Evolutionary conservation across 2,888 invertebrate genomes (phyloP).

Genomic region (Drosophila bunnanda): DNA sequence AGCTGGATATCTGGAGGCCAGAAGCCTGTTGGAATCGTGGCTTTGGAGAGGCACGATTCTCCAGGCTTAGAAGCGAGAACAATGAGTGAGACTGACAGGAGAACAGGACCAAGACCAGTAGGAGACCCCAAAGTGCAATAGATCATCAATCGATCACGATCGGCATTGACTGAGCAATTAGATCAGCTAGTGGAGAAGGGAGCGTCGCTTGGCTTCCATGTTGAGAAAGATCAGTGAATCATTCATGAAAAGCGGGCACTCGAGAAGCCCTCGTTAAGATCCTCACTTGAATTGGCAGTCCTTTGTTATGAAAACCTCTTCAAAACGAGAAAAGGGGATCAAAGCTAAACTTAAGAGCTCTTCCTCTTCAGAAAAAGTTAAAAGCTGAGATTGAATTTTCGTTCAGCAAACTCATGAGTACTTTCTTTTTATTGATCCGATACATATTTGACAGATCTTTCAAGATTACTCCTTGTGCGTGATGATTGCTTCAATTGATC

Average conservation of each 20-base stretch:
- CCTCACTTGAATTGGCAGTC: slow-evolving; percentile 11
- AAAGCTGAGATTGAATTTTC: too few relatives aligned
- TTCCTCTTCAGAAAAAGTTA: neutral
- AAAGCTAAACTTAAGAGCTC: slow-evolving; percentile 2
- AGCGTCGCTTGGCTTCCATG: neutral
- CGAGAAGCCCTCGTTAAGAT: neutral
- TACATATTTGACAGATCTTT: neutral
- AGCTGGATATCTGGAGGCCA: slow-evolving; percentile 10
- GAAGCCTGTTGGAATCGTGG: slow-evolving; percentile 42
- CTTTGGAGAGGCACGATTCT: slow-evolving; percentile 57
- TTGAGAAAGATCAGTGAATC: slow-evolving; percentile 10
- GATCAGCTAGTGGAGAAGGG: slow-evolving; percentile 16
- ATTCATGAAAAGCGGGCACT: neutral
- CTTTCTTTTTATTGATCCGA: slow-evolving; percentile 4
- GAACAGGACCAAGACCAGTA: slow-evolving; percentile 8
- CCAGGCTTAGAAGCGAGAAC: slow-evolving; percentile 52
- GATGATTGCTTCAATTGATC: neutral
- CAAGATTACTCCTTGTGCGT: neutral
- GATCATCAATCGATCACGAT: slow-evolving; percentile 62
- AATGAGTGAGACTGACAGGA: slow-evolving; percentile 50
- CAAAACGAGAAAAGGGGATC: neutral
- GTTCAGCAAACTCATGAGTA: neutral
- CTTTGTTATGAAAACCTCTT: slow-evolving; percentile 7
- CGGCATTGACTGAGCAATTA: slow-evolving; percentile 27
- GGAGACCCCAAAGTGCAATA: slow-evolving; percentile 52